Evolutionary conservation across 2,113 vertebrate species (phyloP).

Genomic region (Catharus minimus): DNA sequence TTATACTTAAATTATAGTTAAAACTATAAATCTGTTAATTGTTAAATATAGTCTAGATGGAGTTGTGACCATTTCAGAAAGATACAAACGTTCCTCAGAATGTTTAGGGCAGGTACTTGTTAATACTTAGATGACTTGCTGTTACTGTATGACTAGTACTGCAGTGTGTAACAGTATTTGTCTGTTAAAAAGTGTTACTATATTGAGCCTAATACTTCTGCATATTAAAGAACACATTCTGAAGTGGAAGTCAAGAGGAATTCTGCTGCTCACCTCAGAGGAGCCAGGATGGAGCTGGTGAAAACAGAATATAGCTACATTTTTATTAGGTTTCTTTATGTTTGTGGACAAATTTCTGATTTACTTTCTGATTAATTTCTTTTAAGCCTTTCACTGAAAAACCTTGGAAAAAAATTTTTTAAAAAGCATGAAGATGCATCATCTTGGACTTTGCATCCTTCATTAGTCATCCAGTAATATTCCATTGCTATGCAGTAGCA

Average conservation of each 20-base stretch:
- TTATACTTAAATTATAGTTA: neutral
- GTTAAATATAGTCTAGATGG: neutral
- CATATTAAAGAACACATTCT: neutral
- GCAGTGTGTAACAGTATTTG: neutral
- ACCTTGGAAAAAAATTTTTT: neutral
- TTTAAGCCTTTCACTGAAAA: conserved; percentile 28
- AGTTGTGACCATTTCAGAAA: neutral
- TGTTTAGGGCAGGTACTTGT: neutral
- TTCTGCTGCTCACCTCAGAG: neutral
- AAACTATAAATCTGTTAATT: neutral
- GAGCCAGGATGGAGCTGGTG: neutral
- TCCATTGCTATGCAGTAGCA: neutral
- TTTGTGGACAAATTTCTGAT: neutral
- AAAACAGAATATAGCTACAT: neutral
- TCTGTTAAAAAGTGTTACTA: neutral
- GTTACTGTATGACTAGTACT: neutral
- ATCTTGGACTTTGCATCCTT: neutral
- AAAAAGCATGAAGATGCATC: neutral
- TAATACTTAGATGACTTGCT: neutral
- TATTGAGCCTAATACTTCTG: neutral
- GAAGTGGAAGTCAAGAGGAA: neutral
- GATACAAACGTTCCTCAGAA: neutral
- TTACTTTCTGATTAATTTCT: neutral
- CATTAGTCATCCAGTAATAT: neutral
- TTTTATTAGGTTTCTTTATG: neutral